phyloP scores from a whole-genome alignment of 2,888 invertebrate species.

The Ectemnius lituratus region DNA sequence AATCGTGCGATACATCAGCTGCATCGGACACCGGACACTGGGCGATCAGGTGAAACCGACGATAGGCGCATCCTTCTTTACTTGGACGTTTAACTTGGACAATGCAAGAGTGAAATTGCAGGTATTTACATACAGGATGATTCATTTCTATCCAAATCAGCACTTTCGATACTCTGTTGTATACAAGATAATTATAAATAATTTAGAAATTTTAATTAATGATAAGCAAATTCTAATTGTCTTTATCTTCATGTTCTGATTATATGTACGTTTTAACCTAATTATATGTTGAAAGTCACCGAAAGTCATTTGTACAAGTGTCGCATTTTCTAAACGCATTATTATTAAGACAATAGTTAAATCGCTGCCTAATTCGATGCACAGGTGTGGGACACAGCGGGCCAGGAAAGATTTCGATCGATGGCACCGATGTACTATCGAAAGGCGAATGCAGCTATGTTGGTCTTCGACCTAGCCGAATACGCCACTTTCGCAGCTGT shows the following conservation, averaged over 20 bases:
- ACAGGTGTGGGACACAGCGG: conserved; percentile 94
- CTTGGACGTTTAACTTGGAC: conserved; percentile 88
- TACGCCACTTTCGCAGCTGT: conserved; percentile 87
- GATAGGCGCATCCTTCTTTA: conserved; percentile 94
- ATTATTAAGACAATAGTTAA: too few species aligned
- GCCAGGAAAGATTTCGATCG: conserved; percentile 91
- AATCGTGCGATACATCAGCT: conserved; percentile 87
- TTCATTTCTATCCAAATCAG: not conserved
- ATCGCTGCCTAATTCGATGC: conserved; percentile 62
- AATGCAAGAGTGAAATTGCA: conserved; percentile 87
- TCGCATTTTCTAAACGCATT: too few species aligned
- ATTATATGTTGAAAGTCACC: too few species aligned
- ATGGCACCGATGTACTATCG: conserved; percentile 98
- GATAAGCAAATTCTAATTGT: too few species aligned
- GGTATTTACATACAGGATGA: conserved; percentile 77
- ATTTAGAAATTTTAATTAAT: too few species aligned
- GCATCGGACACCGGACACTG: conserved; percentile 80
- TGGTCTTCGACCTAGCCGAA: conserved; percentile 92
- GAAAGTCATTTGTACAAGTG: too few species aligned
- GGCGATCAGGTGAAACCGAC: conserved; percentile 88
- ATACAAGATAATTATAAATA: too few species aligned
- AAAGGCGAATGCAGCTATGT: conserved; percentile 92
- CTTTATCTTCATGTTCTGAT: too few species aligned
- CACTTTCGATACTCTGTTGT: too few species aligned
- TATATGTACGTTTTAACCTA: too few species aligned